Conservation (phyloP, 2,797 vertebrate species). For the Halcyon chelicuti region DNA sequence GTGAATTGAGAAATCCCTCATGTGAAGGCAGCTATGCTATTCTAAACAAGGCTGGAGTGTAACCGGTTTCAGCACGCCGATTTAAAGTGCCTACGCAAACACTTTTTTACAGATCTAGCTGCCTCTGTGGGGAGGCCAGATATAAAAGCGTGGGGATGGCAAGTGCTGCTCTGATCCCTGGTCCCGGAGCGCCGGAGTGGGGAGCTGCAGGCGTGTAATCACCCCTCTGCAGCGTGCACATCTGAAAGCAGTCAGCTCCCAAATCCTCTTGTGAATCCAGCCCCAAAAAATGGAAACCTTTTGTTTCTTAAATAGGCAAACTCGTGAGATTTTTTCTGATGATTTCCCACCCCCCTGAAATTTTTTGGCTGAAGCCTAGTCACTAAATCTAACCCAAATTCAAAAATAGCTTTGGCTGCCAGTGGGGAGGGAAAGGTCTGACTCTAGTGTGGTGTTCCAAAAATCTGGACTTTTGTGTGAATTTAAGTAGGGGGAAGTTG, state of each 20-base stretch:
- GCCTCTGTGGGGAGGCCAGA: not conserved
- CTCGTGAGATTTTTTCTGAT: not conserved
- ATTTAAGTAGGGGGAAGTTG: not conserved
- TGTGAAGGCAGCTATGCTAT: not conserved
- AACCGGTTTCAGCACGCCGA: not conserved
- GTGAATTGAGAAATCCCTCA: not conserved
- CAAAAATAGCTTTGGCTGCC: slow-evolving; percentile 45
- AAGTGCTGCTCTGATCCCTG: not conserved
- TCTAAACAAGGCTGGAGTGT: not conserved
- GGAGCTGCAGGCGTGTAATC: not conserved
- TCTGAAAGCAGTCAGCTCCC: slow-evolving; percentile 36
- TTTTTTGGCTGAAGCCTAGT: slow-evolving; percentile 18
- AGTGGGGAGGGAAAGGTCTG: not conserved
- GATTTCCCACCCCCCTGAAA: not conserved
- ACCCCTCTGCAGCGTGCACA: not conserved
- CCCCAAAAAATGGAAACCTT: slow-evolving; percentile 33
- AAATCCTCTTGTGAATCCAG: slow-evolving; percentile 19
- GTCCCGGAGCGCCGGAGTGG: fast-evolving
- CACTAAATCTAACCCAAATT: slow-evolving; percentile 47
- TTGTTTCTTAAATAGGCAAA: slow-evolving; percentile 42
- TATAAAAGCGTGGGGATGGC: not conserved
- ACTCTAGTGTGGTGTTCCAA: not conserved
- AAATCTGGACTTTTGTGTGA: slow-evolving; percentile 28
- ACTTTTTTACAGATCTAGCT: not conserved
- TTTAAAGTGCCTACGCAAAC: not conserved